Percentiles rank a stretch among this genome's conserved stretches.
Conservation (phyloP, 1,140 invertebrate species). For the Diploscapter pachys region DNA sequence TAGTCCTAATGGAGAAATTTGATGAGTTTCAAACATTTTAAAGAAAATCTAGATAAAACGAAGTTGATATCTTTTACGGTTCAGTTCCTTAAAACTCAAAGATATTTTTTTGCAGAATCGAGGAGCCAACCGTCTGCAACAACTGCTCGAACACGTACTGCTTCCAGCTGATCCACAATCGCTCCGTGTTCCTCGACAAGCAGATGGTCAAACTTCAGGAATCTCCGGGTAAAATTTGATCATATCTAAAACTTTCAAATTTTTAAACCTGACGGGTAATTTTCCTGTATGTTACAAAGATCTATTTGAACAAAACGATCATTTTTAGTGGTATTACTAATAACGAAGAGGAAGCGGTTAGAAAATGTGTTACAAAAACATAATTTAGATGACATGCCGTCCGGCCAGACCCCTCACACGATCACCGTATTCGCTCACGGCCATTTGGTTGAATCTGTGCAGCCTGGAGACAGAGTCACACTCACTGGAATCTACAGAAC, state of each 20-base stretch:
- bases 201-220: constrained; percentile 97
- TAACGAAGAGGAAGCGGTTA: too few relatives aligned
- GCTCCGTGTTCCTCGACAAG: constrained; percentile 93
- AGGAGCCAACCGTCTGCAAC: constrained; percentile 86
- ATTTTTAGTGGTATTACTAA: too few relatives aligned
- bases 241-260: constrained; percentile 18
- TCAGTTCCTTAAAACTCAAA: too few relatives aligned
- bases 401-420: constrained; percentile 93
- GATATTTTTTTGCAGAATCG: constrained; percentile 67
- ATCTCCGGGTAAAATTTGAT: constrained; percentile 71
- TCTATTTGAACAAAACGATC: too few relatives aligned
- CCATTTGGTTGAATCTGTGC: constrained; percentile 87
- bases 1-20: too few relatives aligned
- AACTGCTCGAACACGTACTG: constrained; percentile 90
- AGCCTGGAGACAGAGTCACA: constrained; percentile 84
- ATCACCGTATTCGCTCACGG: constrained; percentile 86
- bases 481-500: constrained; percentile 94
- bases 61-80: too few relatives aligned
- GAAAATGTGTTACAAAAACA: too few relatives aligned
- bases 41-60: too few relatives aligned
- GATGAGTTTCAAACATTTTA: too few relatives aligned
- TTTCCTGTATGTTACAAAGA: too few relatives aligned
- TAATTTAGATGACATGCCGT: constrained; percentile 84
- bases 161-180: constrained; percentile 88
- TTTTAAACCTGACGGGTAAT: too few relatives aligned